Evolutionary conservation across 2,113 vertebrate genomes (phyloP), one percentile per base, ranked within the genome.

Genomic region (Physeter macrocephalus): DNA sequence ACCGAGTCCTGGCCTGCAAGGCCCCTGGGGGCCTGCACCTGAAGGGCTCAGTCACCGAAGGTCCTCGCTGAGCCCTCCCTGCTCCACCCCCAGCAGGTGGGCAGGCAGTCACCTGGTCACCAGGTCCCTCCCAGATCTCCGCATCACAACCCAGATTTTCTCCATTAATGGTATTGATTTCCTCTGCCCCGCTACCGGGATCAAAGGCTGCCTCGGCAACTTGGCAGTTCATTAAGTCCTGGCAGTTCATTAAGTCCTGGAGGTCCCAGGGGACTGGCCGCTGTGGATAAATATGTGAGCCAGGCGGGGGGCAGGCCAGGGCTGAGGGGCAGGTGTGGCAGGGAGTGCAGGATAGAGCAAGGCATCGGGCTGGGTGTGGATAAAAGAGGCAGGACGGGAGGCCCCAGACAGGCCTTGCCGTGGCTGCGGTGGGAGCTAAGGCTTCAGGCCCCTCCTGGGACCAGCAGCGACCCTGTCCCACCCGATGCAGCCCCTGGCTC

Each of bases 131-230:
- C 64, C 57, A 43, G 7, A 66, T 81, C 72, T 74, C 36, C 31
- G 64, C 88, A 72, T 91, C 82, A 77, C 88, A 94, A 43, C 59
- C 46, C 54, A 94, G 67, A 92, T 97, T 95, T 97, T 96, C 94
- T 93, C 92, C 52, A 72, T 90, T 92, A 96, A 93, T 39, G 20
- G 41, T 88, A 94, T 96, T 0, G 46, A 89, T 97, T 95, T 97
- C 93, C 80, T 96, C 49, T 0, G 14, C 46, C 29, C 62, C 88
- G 62, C 74, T n/a, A 54, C 23, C 34, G 29, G 61, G 92, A 95
- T 89, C 92, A 95, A 92, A 96, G 94, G 43, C 83, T 87, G 78
- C 86, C n/a, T 39, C 2, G 3, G 81, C 52, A 43, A 88, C 82
- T 89, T 6, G 0, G 83, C 52, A 62, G 81, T 90, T 97, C 81